These are phyloP conservation scores for Gavia stellata DNA, from an alignment of 2,113 vertebrate species.

Conservation along the genomic window DNA sequence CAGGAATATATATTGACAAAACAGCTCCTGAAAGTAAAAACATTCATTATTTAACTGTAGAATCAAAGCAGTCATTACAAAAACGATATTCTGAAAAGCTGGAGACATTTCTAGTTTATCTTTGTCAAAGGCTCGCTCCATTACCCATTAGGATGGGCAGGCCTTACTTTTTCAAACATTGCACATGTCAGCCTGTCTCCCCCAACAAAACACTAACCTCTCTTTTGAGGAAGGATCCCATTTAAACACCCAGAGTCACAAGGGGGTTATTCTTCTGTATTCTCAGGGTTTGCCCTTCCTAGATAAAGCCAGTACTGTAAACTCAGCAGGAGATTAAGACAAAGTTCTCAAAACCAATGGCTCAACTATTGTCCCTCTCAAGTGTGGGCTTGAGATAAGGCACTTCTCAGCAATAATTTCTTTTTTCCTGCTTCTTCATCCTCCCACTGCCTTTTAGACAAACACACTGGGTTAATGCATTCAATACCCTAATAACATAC, in stretches of 20 bases:
- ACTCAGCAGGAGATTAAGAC: slow-evolving; percentile 43
- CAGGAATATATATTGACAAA: neutral
- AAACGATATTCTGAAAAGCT: neutral
- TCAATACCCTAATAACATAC: neutral
- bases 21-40: neutral
- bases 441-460: neutral
- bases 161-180: neutral
- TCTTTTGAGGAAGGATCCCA: neutral
- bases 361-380: slow-evolving; percentile 20
- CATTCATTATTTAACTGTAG: neutral
- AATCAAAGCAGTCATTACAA: neutral
- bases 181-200: neutral
- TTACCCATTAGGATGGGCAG: neutral
- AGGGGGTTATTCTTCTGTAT: slow-evolving; percentile 1
- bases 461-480: neutral
- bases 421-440: slow-evolving; percentile 12
- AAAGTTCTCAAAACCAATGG: slow-evolving; percentile 22
- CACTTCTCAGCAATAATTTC: neutral
- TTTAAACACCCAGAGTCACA: neutral
- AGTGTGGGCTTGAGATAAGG: slow-evolving; percentile 24
- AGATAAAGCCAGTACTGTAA: slow-evolving; percentile 44
- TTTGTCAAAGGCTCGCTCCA: neutral
- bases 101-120: neutral
- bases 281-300: slow-evolving; percentile 5
- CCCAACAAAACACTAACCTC: neutral